These are phyloP conservation scores for Cosmia pyralina DNA, from an alignment of 2,888 invertebrate species.

Conservation along the genomic window DNA sequence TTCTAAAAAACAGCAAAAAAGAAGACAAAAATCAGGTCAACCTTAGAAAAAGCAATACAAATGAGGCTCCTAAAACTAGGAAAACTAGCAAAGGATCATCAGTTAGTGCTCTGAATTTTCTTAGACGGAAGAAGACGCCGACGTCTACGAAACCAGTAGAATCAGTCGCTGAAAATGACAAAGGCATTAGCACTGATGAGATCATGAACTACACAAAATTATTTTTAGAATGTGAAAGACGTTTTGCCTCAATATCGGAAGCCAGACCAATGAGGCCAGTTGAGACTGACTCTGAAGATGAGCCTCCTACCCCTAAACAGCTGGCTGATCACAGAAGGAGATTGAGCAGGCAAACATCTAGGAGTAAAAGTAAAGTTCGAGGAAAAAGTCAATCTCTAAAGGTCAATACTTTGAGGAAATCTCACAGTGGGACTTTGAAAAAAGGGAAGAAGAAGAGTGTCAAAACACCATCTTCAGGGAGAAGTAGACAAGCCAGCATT, in stretches of 20 bases:
- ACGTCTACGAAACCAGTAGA: constrained; percentile 82
- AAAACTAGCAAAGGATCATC: constrained; percentile 86
- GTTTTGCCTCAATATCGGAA: constrained; percentile 76
- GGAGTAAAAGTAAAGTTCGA: constrained; percentile 86
- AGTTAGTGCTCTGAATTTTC: constrained; percentile 84
- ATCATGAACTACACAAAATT: constrained; percentile 81
- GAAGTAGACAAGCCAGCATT: constrained; percentile 85
- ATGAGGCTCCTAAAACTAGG: constrained; percentile 81
- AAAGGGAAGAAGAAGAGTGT: constrained; percentile 85
- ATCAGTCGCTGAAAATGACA: constrained; percentile 82
- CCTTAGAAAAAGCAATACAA: constrained; percentile 80
- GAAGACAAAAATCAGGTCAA: constrained; percentile 80
- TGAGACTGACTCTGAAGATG: constrained; percentile 85
- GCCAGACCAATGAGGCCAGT: constrained; percentile 69
- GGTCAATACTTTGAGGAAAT: constrained; percentile 85
- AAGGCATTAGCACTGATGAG: constrained; percentile 77
- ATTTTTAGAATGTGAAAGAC: constrained; percentile 85
- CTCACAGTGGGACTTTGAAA: constrained; percentile 86
- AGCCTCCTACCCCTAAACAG: constrained; percentile 79
- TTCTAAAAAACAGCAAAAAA: constrained; percentile 84
- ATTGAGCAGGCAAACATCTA: constrained; percentile 85
- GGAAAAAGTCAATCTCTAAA: constrained; percentile 87
- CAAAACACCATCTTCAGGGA: constrained; percentile 77
- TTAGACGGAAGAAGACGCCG: constrained; percentile 85
- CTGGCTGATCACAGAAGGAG: constrained; percentile 83